Base-by-base conservation (phyloP, 2,888 invertebrate species). In the Sinodicranocentrus sp. region DNA sequence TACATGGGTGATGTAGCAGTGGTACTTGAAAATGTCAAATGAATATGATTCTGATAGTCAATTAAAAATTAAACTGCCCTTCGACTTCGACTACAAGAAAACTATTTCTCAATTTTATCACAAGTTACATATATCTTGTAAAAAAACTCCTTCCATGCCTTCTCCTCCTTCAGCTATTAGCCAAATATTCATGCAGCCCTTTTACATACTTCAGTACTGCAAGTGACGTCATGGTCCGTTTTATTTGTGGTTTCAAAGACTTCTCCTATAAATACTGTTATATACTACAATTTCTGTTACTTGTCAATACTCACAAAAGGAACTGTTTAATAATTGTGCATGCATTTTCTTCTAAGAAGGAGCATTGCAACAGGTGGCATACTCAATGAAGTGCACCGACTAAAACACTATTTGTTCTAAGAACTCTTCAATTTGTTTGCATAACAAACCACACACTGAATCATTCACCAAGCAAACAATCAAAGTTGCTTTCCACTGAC, bases 391-490 rank as follows among this genome's bases (percentile, higher is more conserved):
- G 17, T 68, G 54, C 19, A 52, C 23, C 48, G 17, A 39, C 54
- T 65, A 54, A 26, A 48, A 19, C 39, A 6, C 17, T 65, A 44
- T 67, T 48, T 67, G 26, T 75, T 65, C 67, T 54, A 67, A 43
- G 57, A 67, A 75, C 15, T 26, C 21, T 15, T 63, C 3, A 6
- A n/a, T 61, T 73, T 67, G 77, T 77, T 77, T 77, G 57, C 77
- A 77, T 77, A 68, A 77, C 59, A 68, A 23, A 10, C 54, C 23
- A 54, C 25, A 15, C 1, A n/a, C 48, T 70, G 78, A 78, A n/a
- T 78, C 48, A 78, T 48, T 78, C 70, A 23, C 19, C 33, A 78
- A n/a, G n/a, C n/a, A n/a, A 70, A 70, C 61, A 78, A 78, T 33
- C 54, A 67, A 21, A 75, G 48, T 61, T 75, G 61, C 76, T 77